Conservation (phyloP, 2,888 invertebrate genomes). For the Hirtodrosophila alboralis region DNA sequence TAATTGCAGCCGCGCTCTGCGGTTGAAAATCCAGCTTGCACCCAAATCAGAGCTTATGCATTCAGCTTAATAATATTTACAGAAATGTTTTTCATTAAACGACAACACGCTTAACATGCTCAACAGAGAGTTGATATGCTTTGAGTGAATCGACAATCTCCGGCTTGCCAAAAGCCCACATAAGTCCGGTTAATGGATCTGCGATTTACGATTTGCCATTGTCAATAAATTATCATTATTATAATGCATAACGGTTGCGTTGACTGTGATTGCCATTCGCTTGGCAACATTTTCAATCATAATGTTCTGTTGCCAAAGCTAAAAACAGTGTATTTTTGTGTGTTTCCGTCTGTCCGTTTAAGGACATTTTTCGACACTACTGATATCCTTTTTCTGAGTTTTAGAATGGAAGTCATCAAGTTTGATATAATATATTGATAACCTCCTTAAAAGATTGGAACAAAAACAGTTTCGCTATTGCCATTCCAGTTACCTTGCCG, state of each 20-base stretch:
- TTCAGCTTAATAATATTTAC: slow-evolving; percentile 58
- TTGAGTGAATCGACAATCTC: not conserved
- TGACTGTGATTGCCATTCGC: slow-evolving; percentile 17
- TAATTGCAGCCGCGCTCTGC: slow-evolving; percentile 46
- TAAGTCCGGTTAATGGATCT: slow-evolving; percentile 63
- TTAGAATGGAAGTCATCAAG: no score
- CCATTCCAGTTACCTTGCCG: no score
- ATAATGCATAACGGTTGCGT: slow-evolving; percentile 14
- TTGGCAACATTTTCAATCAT: not conserved
- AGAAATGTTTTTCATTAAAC: slow-evolving; percentile 54
- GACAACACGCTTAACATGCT: slow-evolving; percentile 38
- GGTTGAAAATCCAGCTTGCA: slow-evolving; percentile 15
- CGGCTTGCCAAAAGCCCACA: slow-evolving; percentile 35
- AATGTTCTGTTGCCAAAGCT: no score
- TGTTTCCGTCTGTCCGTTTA: no score
- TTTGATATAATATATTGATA: no score
- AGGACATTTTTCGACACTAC: no score
- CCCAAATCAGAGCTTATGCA: slow-evolving; percentile 43
- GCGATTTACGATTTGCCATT: slow-evolving; percentile 59
- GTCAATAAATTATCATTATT: slow-evolving; percentile 45
- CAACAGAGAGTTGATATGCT: slow-evolving; percentile 1
- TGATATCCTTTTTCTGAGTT: no score
- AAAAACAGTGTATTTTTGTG: no score
- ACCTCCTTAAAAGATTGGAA: no score
- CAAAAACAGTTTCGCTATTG: no score